Evolutionary conservation across 53 echinoderm and acorn worm genomes (phyloP).

Genomic region (Zoroaster sp.): DNA sequence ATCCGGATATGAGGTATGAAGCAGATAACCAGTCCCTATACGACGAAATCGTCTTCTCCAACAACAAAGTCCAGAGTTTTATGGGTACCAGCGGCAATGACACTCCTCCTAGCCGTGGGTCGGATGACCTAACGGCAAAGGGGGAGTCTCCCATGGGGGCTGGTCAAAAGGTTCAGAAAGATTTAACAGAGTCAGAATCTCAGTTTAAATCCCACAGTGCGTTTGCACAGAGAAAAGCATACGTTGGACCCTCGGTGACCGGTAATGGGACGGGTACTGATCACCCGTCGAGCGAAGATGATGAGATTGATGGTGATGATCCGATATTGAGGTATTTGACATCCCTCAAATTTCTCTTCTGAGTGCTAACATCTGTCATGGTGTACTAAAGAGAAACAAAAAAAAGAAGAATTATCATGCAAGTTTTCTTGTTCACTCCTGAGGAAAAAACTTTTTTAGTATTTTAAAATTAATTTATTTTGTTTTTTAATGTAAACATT

Average conservation of each 20-base stretch:
- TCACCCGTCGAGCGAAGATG: background rate
- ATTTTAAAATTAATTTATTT: too few relatives aligned
- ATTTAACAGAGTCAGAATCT: conserved; percentile 12
- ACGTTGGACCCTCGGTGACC: background rate
- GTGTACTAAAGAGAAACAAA: background rate
- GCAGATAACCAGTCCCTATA: background rate
- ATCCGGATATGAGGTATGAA: conserved; percentile 43
- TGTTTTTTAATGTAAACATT: too few relatives aligned
- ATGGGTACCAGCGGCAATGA: background rate
- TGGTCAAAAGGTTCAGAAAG: background rate
- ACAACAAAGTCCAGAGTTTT: background rate
- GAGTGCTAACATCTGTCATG: background rate
- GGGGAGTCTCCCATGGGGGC: background rate
- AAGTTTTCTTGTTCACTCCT: too few relatives aligned
- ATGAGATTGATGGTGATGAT: conserved; percentile 17
- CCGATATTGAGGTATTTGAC: conserved; percentile 6
- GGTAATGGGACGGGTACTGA: background rate
- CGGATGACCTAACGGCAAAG: background rate
- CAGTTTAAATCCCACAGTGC: conserved; percentile 31
- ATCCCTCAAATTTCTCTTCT: background rate
- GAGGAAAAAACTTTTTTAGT: too few relatives aligned
- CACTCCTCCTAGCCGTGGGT: conserved; percentile 26
- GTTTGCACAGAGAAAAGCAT: background rate
- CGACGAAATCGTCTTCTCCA: background rate
- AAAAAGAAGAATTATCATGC: background rate